Conservation (phyloP, 1,140 invertebrate genomes). For the Portunus trituberculatus region DNA sequence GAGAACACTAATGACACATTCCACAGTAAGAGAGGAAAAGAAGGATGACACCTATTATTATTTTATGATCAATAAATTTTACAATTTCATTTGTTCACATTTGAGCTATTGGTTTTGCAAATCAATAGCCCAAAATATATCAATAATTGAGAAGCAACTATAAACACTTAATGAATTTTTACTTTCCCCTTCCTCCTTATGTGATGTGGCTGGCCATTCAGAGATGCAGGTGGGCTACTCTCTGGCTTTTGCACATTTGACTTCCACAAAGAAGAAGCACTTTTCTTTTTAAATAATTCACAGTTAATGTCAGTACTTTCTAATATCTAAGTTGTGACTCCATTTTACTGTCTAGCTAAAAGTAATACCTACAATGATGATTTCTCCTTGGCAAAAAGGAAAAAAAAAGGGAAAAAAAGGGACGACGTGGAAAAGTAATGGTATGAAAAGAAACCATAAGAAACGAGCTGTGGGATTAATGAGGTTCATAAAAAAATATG, state of each 20-base stretch:
- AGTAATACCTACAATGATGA: slow-evolving; percentile 74
- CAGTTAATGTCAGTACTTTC: slow-evolving; percentile 63
- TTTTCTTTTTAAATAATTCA: slow-evolving; percentile 58
- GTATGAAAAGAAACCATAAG: neutral
- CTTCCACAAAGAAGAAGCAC: slow-evolving; percentile 65
- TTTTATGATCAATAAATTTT: slow-evolving; percentile 15
- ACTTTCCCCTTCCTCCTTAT: slow-evolving; percentile 32
- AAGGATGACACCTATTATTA: slow-evolving; percentile 12
- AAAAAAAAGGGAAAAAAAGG: slow-evolving; percentile 44
- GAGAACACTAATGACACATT: slow-evolving; percentile 72
- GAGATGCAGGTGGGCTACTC: slow-evolving; percentile 60
- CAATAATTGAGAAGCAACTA: neutral
- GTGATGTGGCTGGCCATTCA: slow-evolving; percentile 59
- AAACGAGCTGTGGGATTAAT: neutral
- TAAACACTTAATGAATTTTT: slow-evolving; percentile 14
- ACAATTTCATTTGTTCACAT: slow-evolving; percentile 23
- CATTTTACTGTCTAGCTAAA: slow-evolving; percentile 70
- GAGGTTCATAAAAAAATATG: neutral
- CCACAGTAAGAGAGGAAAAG: slow-evolving; percentile 45
- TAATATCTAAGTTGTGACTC: slow-evolving; percentile 69
- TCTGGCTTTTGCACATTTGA: slow-evolving; percentile 66
- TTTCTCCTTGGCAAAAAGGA: slow-evolving; percentile 61
- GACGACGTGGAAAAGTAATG: neutral
- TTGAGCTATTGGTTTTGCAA: slow-evolving; percentile 27
- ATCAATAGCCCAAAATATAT: slow-evolving; percentile 32